Percentiles rank a stretch among this genome's conserved stretches.
Evolutionary conservation across 1,140 invertebrate genomes (phyloP).

Genomic region (Macrobrachium nipponense): DNA sequence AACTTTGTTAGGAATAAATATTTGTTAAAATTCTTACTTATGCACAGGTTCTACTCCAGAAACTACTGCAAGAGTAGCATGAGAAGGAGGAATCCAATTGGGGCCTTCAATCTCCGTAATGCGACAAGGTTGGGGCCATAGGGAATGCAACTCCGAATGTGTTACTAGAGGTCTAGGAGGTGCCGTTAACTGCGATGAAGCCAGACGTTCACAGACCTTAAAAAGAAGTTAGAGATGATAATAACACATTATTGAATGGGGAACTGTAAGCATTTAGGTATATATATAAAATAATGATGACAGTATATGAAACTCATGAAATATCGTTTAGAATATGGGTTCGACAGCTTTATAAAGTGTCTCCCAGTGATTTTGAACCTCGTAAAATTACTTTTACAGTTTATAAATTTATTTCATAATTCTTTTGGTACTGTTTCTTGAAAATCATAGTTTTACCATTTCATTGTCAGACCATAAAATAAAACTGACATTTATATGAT

Average conservation of each 20-base stretch:
- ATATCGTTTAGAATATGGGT: too few species aligned
- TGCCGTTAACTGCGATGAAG: conserved; percentile 42
- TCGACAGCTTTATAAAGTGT: too few species aligned
- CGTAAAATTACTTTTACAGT: too few species aligned
- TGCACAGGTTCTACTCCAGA: conserved; percentile 70
- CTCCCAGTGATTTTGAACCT: too few species aligned
- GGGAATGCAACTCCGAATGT: conserved; percentile 69
- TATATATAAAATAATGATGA: too few species aligned
- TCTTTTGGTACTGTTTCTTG: too few species aligned
- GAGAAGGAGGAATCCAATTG: conserved; percentile 68
- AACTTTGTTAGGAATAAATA: neutral
- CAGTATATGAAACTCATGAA: too few species aligned
- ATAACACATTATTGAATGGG: neutral
- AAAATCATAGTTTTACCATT: too few species aligned
- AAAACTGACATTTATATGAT: too few species aligned
- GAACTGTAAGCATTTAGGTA: neutral
- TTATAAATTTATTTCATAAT: too few species aligned
- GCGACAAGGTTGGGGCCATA: conserved; percentile 77
- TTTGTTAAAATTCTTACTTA: conserved; percentile 68
- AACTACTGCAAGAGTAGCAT: conserved; percentile 71
- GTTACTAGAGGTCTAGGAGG: conserved; percentile 69
- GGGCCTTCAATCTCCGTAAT: conserved; percentile 72
- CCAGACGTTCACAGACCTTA: conserved; percentile 58
- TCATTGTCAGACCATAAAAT: too few species aligned
- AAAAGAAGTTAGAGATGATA: neutral